A percentile compares a stretch with the other conserved stretches of the same genome.
These are phyloP conservation scores for Ceyx erithaca DNA, from an alignment of 2,797 vertebrate genomes.

Conservation along the genomic window DNA sequence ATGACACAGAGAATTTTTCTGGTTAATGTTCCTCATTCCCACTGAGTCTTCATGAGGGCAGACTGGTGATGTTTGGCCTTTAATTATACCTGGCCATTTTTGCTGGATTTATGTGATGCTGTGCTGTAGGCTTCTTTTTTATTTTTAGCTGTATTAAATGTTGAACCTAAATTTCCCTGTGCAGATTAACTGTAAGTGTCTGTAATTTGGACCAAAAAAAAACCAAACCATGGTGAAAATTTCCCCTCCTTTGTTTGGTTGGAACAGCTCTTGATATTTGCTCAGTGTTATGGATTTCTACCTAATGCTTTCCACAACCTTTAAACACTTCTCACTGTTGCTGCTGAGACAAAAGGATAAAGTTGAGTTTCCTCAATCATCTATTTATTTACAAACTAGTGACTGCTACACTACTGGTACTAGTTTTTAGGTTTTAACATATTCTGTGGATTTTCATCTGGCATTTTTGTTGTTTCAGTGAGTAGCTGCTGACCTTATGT, in stretches of 20 bases:
- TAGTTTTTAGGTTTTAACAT: background rate
- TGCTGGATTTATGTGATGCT: background rate
- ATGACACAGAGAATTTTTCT: background rate
- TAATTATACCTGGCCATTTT: background rate
- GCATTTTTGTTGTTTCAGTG: conserved; percentile 27
- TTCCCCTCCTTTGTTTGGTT: background rate
- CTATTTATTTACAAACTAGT: background rate
- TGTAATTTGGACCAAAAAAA: background rate
- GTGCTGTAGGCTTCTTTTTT: background rate
- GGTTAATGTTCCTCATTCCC: background rate
- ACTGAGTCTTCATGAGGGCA: background rate
- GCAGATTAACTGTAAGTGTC: background rate
- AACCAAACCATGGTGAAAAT: background rate
- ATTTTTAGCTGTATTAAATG: background rate
- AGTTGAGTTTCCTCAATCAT: background rate
- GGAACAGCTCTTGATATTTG: background rate
- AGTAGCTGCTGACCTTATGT: conserved; percentile 25
- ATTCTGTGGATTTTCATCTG: conserved; percentile 44
- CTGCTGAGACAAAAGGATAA: background rate
- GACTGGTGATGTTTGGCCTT: background rate
- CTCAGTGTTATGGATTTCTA: background rate
- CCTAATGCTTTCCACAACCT: background rate
- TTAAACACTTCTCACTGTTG: background rate
- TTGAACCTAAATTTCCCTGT: background rate
- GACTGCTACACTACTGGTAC: background rate